Evolutionary conservation across 2,888 invertebrate genomes (phyloP).

Genomic region (Petrophora chlorosata): DNA sequence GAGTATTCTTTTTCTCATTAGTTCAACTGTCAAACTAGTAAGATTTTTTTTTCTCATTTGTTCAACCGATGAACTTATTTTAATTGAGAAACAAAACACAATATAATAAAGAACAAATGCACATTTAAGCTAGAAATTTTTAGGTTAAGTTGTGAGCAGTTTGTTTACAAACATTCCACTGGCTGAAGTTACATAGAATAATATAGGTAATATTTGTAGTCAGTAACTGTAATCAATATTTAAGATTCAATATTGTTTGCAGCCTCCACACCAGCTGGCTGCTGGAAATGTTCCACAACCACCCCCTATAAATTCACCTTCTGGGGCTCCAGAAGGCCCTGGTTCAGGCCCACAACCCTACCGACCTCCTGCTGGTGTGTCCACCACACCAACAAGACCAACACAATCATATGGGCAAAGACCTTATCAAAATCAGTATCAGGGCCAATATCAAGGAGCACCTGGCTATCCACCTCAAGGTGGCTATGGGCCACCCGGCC

Average conservation of each 20-base stretch:
- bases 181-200: too few species aligned
- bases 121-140: too few species aligned
- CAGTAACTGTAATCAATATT: neutral
- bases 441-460: conserved; percentile 83
- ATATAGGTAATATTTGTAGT: too few species aligned
- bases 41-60: too few species aligned
- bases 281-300: conserved; percentile 76
- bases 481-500: conserved; percentile 87
- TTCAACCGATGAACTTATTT: too few species aligned
- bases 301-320: conserved; percentile 64
- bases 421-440: conserved; percentile 87
- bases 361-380: conserved; percentile 77
- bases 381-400: conserved; percentile 83
- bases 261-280: conserved; percentile 84
- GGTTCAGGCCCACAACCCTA: conserved; percentile 76
- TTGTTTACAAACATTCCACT: too few species aligned
- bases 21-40: too few species aligned
- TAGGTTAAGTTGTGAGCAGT: too few species aligned
- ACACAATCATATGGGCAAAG: conserved; percentile 88
- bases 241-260: conserved; percentile 44
- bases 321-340: conserved; percentile 66
- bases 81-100: too few species aligned
- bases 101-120: too few species aligned
- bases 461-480: conserved; percentile 87
- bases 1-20: too few species aligned